These are phyloP conservation scores for Triplophysa bombifrons DNA, from an alignment of 2,797 vertebrate genomes.

Conservation along the genomic window DNA sequence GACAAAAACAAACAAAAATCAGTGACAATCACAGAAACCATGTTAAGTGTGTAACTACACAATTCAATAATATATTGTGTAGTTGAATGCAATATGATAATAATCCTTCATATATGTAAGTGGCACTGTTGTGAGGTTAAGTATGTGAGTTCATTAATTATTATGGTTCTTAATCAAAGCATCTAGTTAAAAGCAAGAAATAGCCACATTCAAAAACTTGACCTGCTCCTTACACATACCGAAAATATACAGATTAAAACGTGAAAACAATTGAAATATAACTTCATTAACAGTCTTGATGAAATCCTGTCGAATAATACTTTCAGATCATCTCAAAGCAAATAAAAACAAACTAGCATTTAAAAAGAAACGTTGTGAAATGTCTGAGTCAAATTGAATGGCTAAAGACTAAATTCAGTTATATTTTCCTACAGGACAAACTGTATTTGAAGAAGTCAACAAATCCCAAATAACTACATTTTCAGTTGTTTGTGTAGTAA, in stretches of 20 bases:
- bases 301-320: conserved; percentile 4
- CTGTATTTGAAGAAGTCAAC: neutral
- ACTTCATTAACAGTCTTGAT: conserved; percentile 16
- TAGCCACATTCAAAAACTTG: neutral
- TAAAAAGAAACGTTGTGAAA: neutral
- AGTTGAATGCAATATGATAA: conserved; percentile 38
- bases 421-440: neutral
- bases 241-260: conserved; percentile 10
- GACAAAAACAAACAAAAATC: neutral
- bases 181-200: neutral
- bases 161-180: conserved; percentile 21
- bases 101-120: neutral
- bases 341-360: neutral
- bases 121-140: neutral
- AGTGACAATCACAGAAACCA: neutral
- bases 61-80: conserved; percentile 29
- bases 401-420: neutral
- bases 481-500: neutral
- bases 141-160: neutral
- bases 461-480: neutral
- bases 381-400: neutral
- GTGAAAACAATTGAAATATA: neutral
- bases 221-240: neutral
- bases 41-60: conserved; percentile 2
- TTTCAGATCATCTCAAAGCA: neutral